Conservation (phyloP, 2,113 vertebrate species). For the Podarcis raffonei region DNA sequence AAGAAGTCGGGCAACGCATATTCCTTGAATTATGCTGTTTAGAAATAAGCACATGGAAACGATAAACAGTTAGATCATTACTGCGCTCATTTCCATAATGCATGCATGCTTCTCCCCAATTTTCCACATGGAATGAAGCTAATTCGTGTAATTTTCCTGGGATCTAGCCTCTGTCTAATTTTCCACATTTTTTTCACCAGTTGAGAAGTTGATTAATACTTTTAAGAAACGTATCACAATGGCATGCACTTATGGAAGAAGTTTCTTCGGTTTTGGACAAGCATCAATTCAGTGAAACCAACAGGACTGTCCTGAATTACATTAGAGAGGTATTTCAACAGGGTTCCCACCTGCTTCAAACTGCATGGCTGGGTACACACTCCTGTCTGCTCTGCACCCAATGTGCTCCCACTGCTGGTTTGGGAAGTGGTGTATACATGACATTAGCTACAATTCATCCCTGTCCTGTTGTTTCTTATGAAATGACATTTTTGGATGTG, state of each 20-base stretch:
- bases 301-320: not conserved
- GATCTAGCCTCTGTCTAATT: conserved; percentile 60
- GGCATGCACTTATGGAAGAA: not conserved
- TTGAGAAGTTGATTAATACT: conserved; percentile 53
- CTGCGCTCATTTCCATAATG: conserved; percentile 68
- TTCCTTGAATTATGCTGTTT: conserved; percentile 70
- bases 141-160: conserved; percentile 67
- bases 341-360: not conserved
- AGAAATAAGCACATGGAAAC: conserved; percentile 73
- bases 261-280: conserved; percentile 5
- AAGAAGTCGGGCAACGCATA: conserved; percentile 39
- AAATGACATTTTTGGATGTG: too few relatives aligned
- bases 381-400: too few relatives aligned
- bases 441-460: too few relatives aligned
- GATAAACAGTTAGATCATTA: conserved; percentile 70
- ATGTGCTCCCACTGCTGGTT: too few relatives aligned
- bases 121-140: conserved; percentile 71
- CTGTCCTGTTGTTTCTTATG: too few relatives aligned
- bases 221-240: not conserved
- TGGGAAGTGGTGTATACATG: too few relatives aligned
- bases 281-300: conserved; percentile 37
- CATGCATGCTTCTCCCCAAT: conserved; percentile 71
- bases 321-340: not conserved
- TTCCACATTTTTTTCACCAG: conserved; percentile 61
- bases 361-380: too few relatives aligned